Conservation (phyloP, 2,797 vertebrate genomes). For the Sebastes hubbsi region DNA sequence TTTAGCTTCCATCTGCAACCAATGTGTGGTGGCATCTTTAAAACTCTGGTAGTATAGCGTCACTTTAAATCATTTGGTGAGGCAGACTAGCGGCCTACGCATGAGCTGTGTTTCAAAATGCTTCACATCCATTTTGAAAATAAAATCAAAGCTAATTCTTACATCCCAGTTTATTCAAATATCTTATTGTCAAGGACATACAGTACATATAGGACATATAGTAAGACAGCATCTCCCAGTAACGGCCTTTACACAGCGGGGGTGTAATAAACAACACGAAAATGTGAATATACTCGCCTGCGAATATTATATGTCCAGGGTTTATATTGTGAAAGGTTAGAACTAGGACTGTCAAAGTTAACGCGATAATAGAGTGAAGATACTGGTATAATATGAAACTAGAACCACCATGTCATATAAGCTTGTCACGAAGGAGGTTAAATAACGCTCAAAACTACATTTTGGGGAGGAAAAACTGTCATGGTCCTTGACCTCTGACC, state of each 20-base stretch:
- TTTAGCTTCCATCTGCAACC: slow-evolving; percentile 50
- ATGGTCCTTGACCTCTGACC: too few species aligned
- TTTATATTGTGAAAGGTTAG: too few species aligned
- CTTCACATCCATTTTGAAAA: not conserved
- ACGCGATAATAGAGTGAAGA: too few species aligned
- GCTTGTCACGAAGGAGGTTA: rapidly evolving
- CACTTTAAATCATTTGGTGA: slow-evolving; percentile 1
- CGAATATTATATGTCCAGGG: too few species aligned
- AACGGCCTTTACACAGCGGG: too few species aligned
- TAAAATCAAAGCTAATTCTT: not conserved
- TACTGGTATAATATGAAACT: too few species aligned
- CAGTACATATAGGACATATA: too few species aligned
- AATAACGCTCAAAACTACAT: too few species aligned
- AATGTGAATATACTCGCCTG: too few species aligned
- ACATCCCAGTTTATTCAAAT: not conserved
- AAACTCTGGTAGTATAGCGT: not conserved
- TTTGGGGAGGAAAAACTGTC: rapidly evolving
- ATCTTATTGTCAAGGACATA: not conserved
- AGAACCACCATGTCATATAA: rapidly evolving
- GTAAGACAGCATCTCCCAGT: not conserved
- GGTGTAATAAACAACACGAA: too few species aligned
- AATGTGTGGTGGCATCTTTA: slow-evolving; percentile 15
- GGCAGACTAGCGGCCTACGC: not conserved
- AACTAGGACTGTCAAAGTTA: too few species aligned
- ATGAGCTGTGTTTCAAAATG: not conserved